Evolutionary conservation across 2,113 vertebrate species (phyloP).

Genomic region (Brachyistius frenatus): DNA sequence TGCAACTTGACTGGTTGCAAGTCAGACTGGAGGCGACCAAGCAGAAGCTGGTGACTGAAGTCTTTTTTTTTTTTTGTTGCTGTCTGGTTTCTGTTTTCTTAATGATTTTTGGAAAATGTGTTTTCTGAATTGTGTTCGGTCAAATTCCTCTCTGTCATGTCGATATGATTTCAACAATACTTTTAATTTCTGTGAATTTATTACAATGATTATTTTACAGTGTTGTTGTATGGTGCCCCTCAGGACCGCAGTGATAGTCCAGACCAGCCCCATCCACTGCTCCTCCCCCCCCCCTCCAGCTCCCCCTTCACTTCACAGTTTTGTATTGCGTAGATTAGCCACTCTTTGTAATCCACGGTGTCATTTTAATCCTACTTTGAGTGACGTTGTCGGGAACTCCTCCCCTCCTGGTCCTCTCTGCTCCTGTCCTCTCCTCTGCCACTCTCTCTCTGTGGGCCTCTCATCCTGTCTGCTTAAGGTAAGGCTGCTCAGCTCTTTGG

Average conservation of each 20-base stretch:
- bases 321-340: conserved; percentile 82
- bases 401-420: conserved; percentile 55
- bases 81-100: too few relatives aligned
- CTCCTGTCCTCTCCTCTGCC: conserved; percentile 27
- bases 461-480: conserved; percentile 70
- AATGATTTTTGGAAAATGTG: too few relatives aligned
- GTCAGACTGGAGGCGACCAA: too few relatives aligned
- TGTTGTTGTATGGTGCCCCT: background rate
- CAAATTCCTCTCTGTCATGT: too few relatives aligned
- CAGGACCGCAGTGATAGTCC: background rate
- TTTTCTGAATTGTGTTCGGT: too few relatives aligned
- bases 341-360: conserved; percentile 86
- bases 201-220: background rate
- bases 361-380: conserved; percentile 87
- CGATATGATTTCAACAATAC: too few relatives aligned
- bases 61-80: too few relatives aligned
- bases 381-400: conserved; percentile 82
- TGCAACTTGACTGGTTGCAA: too few relatives aligned
- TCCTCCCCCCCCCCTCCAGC: background rate
- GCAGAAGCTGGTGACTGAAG: too few relatives aligned
- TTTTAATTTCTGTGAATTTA: too few relatives aligned
- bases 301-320: conserved; percentile 41
- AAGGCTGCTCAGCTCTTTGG: conserved; percentile 58
- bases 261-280: too few relatives aligned
- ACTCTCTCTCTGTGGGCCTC: conserved; percentile 52